Percentiles rank a stretch among this genome's conserved stretches.
These are phyloP conservation scores for Himalopsyche phryganea DNA, from an alignment of 1,140 invertebrate species.

Conservation along the genomic window DNA sequence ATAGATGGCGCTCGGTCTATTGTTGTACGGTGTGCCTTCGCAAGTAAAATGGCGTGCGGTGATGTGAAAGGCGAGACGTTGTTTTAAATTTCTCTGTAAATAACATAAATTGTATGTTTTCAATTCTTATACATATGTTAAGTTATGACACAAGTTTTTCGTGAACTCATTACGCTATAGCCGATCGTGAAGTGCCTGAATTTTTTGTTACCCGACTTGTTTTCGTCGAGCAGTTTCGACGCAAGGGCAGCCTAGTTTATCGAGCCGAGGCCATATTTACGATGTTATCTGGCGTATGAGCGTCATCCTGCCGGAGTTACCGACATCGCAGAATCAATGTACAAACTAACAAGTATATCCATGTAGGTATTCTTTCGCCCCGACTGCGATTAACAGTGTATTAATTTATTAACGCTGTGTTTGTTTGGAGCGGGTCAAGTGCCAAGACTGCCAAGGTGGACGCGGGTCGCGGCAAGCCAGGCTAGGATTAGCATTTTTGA, in stretches of 20 bases:
- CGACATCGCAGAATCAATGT: slow-evolving; percentile 2
- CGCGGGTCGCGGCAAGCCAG: slow-evolving; percentile 14
- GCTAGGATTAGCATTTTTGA: slow-evolving; percentile 19
- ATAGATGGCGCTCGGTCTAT: slow-evolving; percentile 48
- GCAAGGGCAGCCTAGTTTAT: slow-evolving; percentile 33
- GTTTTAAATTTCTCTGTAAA: slow-evolving; percentile 53
- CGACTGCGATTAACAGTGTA: not conserved
- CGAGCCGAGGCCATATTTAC: slow-evolving; percentile 55
- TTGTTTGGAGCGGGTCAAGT: slow-evolving; percentile 21
- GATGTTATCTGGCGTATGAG: slow-evolving; percentile 55
- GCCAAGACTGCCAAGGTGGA: slow-evolving; percentile 26
- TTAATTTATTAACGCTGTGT: slow-evolving; percentile 13
- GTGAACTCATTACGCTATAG: slow-evolving; percentile 13
- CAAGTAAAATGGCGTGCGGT: slow-evolving; percentile 53
- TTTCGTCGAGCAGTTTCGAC: slow-evolving; percentile 17
- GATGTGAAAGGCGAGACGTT: slow-evolving; percentile 57
- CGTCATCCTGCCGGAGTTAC: slow-evolving; percentile 38
- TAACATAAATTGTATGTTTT: slow-evolving; percentile 42
- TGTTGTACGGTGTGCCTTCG: slow-evolving; percentile 46
- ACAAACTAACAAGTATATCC: not conserved
- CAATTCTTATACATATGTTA: slow-evolving; percentile 6
- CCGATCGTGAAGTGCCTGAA: slow-evolving; percentile 16
- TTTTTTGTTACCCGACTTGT: slow-evolving; percentile 12
- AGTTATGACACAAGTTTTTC: slow-evolving; percentile 8
- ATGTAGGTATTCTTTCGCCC: slow-evolving; percentile 13